Conservation (phyloP, 2,113 vertebrate species). For the Rhineura floridana region DNA sequence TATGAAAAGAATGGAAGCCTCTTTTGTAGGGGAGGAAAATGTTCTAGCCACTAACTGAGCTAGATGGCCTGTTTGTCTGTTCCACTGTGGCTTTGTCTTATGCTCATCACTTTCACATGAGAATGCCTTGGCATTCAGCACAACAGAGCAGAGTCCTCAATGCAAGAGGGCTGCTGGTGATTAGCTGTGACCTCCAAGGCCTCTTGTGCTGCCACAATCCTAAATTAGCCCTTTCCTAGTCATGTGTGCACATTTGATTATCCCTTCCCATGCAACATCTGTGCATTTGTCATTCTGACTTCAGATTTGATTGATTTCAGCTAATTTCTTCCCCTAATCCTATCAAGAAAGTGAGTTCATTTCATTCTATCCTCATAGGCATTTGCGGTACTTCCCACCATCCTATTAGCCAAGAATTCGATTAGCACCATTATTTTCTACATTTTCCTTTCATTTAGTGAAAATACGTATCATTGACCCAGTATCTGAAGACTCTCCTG, state of each 20-base stretch:
- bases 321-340: neutral
- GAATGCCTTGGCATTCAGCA: neutral
- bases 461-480: neutral
- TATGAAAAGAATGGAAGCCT: neutral
- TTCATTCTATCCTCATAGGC: neutral
- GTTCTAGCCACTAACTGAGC: too few species aligned
- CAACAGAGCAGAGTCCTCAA: neutral
- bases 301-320: constrained; percentile 8
- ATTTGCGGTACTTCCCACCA: neutral
- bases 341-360: neutral
- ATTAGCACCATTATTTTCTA: neutral
- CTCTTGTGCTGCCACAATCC: neutral
- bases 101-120: neutral
- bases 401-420: neutral
- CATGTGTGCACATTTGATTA: neutral
- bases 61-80: neutral
- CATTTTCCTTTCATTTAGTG: neutral
- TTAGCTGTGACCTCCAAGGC: neutral
- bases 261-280: neutral
- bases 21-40: too few species aligned
- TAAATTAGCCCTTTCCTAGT: neutral
- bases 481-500: neutral
- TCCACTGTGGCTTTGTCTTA: neutral
- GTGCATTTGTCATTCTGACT: neutral
- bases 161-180: neutral